These are phyloP conservation scores for Chaetorhynchus papuensis DNA, from an alignment of 2,113 vertebrate species.

Conservation along the genomic window DNA sequence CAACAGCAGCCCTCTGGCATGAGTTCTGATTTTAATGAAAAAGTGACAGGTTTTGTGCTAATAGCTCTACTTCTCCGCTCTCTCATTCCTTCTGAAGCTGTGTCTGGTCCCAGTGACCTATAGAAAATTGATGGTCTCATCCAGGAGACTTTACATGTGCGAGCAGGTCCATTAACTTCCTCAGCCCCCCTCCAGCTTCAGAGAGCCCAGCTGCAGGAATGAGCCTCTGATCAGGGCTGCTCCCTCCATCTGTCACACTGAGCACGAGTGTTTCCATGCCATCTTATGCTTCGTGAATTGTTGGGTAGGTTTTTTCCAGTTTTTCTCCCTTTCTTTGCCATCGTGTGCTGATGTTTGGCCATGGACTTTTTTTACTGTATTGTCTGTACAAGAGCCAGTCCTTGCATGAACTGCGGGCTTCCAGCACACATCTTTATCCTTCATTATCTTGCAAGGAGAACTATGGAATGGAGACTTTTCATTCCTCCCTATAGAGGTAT, in stretches of 20 bases:
- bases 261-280: background rate
- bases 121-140: slow-evolving; percentile 38
- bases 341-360: background rate
- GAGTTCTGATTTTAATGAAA: slow-evolving; percentile 49
- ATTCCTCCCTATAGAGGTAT: background rate
- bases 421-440: background rate
- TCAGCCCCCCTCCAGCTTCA: background rate
- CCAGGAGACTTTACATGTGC: background rate
- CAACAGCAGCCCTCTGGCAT: background rate
- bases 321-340: background rate
- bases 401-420: background rate
- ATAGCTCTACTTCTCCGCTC: slow-evolving; percentile 28
- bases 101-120: slow-evolving; percentile 34
- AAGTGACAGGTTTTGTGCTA: slow-evolving; percentile 52
- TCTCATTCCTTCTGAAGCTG: slow-evolving; percentile 32
- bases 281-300: background rate
- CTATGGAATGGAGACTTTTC: background rate
- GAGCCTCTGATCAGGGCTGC: background rate
- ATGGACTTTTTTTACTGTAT: accelerated
- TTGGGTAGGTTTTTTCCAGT: background rate
- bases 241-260: background rate
- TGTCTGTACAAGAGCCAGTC: background rate
- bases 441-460: background rate
- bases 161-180: slow-evolving; percentile 25
- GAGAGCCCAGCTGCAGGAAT: background rate